These are phyloP conservation scores for Clarias platycephalus DNA, from an alignment of 2,797 vertebrate genomes.

Conservation along the genomic window DNA sequence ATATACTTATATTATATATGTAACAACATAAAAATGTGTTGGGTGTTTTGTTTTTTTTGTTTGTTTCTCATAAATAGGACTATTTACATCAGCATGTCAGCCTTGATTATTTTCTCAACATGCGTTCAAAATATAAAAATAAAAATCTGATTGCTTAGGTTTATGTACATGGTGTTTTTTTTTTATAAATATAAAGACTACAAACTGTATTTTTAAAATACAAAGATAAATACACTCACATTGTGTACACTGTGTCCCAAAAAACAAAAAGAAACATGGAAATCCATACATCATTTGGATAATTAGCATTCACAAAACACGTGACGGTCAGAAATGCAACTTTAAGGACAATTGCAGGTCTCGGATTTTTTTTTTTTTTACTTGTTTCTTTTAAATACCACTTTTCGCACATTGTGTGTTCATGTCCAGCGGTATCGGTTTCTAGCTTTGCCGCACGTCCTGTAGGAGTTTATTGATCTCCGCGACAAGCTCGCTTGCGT, in stretches of 20 bases:
- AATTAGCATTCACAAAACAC: slow-evolving; percentile 99
- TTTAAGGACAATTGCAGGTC: slow-evolving; percentile 83
- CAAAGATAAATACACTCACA: slow-evolving; percentile 99
- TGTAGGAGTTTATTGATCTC: slow-evolving; percentile 98
- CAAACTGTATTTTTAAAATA: slow-evolving; percentile 99
- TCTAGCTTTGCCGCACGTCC: slow-evolving; percentile 93
- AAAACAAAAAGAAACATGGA: slow-evolving; percentile 63
- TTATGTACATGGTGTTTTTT: slow-evolving; percentile 80
- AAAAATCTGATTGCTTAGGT: slow-evolving; percentile 87
- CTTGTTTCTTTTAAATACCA: slow-evolving; percentile 48
- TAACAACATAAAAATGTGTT: slow-evolving; percentile 70
- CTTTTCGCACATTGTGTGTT: slow-evolving; percentile 66
- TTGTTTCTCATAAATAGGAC: slow-evolving; percentile 64
- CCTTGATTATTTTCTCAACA: slow-evolving; percentile 70
- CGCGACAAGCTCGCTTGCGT: slow-evolving; percentile 96
- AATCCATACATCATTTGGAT: slow-evolving; percentile 91
- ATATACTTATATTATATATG: slow-evolving; percentile 68
- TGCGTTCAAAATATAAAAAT: slow-evolving; percentile 95
- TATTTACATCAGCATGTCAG: slow-evolving; percentile 64
- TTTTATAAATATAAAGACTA: slow-evolving; percentile 95
- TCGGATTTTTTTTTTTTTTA: slow-evolving; percentile 39
- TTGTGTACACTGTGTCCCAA: slow-evolving; percentile 90
- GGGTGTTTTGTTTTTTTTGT: slow-evolving; percentile 36
- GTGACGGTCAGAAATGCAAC: slow-evolving; percentile 94
- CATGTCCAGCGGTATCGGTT: background rate